Conservation (phyloP, 2,888 invertebrate species). For the Cephus spinipes region DNA sequence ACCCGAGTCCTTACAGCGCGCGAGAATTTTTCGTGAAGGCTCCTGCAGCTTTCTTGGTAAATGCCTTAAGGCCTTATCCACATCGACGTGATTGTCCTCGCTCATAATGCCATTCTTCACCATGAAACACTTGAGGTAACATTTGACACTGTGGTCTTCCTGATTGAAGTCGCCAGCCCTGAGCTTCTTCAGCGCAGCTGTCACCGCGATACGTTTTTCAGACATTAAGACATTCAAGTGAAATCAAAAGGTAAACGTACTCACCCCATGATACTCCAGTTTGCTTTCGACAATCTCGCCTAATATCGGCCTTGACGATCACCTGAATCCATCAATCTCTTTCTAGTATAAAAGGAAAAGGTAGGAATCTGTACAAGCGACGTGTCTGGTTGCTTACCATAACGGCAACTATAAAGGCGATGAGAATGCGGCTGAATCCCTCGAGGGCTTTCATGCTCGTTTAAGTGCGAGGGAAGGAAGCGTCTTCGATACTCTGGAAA, state of each 20-base stretch:
- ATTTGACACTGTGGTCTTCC: constrained; percentile 50
- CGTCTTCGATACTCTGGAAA: neutral
- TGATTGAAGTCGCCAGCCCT: constrained; percentile 46
- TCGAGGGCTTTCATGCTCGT: neutral
- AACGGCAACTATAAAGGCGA: neutral
- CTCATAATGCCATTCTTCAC: constrained; percentile 48
- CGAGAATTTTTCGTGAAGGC: constrained; percentile 40
- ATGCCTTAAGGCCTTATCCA: constrained; percentile 47
- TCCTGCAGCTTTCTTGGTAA: constrained; percentile 45
- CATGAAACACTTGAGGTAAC: constrained; percentile 57
- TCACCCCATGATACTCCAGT: constrained; percentile 53
- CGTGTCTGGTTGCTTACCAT: neutral
- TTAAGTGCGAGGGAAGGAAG: neutral
- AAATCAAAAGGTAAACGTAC: constrained; percentile 12
- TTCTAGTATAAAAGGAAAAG: neutral
- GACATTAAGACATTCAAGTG: neutral
- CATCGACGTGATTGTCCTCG: constrained; percentile 41
- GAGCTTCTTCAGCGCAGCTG: constrained; percentile 48
- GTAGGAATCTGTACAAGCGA: neutral
- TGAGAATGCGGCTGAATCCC: neutral
- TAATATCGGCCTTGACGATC: constrained; percentile 40
- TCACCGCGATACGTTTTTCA: neutral
- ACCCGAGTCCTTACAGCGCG: constrained; percentile 47
- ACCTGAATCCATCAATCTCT: constrained; percentile 25
- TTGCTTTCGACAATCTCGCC: constrained; percentile 50